phyloP scores from a whole-genome alignment of 2,888 invertebrate species.

The Eurytoma adleriae region DNA sequence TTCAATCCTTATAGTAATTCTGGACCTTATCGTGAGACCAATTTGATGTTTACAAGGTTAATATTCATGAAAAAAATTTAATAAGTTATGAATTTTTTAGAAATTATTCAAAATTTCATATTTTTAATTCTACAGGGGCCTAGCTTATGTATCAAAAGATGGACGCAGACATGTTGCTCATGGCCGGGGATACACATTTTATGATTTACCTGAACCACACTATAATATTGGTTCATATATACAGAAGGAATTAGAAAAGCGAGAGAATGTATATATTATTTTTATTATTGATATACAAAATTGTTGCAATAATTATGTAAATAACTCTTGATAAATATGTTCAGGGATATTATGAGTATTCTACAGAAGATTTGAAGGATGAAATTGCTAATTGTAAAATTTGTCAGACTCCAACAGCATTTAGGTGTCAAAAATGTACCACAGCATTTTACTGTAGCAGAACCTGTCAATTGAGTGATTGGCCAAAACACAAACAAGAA shows the following conservation, averaged over 20 bases:
- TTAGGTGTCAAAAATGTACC: slow-evolving; percentile 63
- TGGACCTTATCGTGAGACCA: slow-evolving; percentile 62
- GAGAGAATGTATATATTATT: slow-evolving; percentile 58
- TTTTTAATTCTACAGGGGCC: slow-evolving; percentile 62
- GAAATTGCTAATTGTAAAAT: slow-evolving; percentile 62
- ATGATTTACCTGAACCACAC: slow-evolving; percentile 65
- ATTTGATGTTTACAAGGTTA: slow-evolving; percentile 70
- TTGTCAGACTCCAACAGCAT: slow-evolving; percentile 59
- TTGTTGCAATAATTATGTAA: neutral
- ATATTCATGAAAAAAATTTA: slow-evolving; percentile 3
- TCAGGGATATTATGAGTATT: slow-evolving; percentile 67
- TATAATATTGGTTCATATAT: slow-evolving; percentile 60
- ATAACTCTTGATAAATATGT: slow-evolving; percentile 3
- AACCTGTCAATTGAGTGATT: slow-evolving; percentile 68
- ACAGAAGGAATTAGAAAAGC: slow-evolving; percentile 63
- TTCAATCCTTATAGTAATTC: slow-evolving; percentile 65
- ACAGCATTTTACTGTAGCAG: slow-evolving; percentile 67
- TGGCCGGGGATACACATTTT: slow-evolving; percentile 70
- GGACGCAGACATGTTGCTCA: slow-evolving; percentile 68
- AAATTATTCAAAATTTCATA: slow-evolving; percentile 7
- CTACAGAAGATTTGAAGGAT: slow-evolving; percentile 58
- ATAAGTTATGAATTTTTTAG: neutral
- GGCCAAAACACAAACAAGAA: slow-evolving; percentile 66
- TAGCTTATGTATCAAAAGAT: slow-evolving; percentile 62
- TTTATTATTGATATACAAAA: neutral